Conservation (phyloP, 1,140 invertebrate genomes). For the Atta texana region DNA sequence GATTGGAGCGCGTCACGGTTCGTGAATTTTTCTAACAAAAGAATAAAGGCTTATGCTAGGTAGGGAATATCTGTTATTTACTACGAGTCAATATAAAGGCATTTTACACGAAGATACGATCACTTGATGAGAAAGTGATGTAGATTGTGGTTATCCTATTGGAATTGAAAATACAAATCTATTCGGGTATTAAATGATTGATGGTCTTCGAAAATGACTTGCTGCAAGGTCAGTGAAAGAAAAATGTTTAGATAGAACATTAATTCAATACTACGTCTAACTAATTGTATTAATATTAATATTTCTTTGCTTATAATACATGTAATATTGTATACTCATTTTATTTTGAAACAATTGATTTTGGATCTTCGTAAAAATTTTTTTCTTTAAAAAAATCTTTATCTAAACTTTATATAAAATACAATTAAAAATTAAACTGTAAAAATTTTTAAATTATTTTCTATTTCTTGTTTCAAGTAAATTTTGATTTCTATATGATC, state of each 20-base stretch:
- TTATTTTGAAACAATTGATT: too few relatives aligned
- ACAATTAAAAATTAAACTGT: too few relatives aligned
- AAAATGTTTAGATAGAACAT: neutral
- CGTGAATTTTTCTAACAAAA: slow-evolving; percentile 58
- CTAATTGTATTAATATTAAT: neutral
- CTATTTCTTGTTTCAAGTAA: too few relatives aligned
- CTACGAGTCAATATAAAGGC: slow-evolving; percentile 82
- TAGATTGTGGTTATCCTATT: slow-evolving; percentile 59
- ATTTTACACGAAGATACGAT: slow-evolving; percentile 73
- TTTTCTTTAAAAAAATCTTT: too few relatives aligned
- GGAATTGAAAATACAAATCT: slow-evolving; percentile 55
- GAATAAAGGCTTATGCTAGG: slow-evolving; percentile 32
- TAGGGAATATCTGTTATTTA: slow-evolving; percentile 68
- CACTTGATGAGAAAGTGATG: slow-evolving; percentile 83
- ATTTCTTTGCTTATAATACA: neutral
- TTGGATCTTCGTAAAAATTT: too few relatives aligned
- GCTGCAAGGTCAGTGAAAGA: slow-evolving; percentile 73
- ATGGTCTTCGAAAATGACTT: slow-evolving; percentile 72
- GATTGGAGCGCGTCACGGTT: slow-evolving; percentile 66
- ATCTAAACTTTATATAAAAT: too few relatives aligned
- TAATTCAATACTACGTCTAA: neutral
- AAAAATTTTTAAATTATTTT: too few relatives aligned
- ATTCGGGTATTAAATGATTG: slow-evolving; percentile 41
- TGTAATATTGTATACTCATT: neutral
- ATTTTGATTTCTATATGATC: too few relatives aligned